Evolutionary conservation across 2,113 vertebrate genomes (phyloP), one percentile per base, ranked within the genome.

Genomic region (Ifrita kowaldi): DNA sequence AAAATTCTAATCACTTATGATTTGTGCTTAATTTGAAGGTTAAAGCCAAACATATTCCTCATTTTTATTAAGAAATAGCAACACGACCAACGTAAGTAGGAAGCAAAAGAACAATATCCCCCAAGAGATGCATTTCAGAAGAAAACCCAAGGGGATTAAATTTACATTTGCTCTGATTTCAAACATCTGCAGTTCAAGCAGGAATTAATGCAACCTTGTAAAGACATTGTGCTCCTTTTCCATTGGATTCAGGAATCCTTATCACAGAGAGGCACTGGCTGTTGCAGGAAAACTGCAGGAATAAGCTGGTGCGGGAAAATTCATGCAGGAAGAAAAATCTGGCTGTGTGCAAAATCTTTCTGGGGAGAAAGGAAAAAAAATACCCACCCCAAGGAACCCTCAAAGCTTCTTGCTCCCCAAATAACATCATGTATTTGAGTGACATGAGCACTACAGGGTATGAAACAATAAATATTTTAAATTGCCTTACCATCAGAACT

Each of bases 401-500:
- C 41, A 60, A 60, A 85, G 23, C 17, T 27, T 26, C 39, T 24
- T 37, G 22, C 50, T 85, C 41, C 44, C 20, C 32, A 47, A 49
- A 55, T 4, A 55, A 76, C 16, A 33, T 44, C 41, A 42, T 4
- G 17, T 52, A 26, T 13, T 44, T 35, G n/a, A 87, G 32, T 15
- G 47, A 30, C 15, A 19, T 0, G 14, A 35, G 21, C 65, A 33
- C 41, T 15, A 15, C 21, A 39, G 7, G 11, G 22, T 12, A 30
- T 0, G 3, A 91, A 87, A 74, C 28, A 2, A 49, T 1, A 22
- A 84, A 24, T 14, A 39, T 37, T 80, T 87, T 26, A 3, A 83
- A 47, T 10, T 33, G 49, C 86, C 98, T 98, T 98, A 98, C 99
- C 99, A 97, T 99, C 99, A 88, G 99, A 99, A 97, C 99, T 99